Evolutionary conservation across 2,888 invertebrate genomes (phyloP).

Genomic region (Stramonita haemastoma): DNA sequence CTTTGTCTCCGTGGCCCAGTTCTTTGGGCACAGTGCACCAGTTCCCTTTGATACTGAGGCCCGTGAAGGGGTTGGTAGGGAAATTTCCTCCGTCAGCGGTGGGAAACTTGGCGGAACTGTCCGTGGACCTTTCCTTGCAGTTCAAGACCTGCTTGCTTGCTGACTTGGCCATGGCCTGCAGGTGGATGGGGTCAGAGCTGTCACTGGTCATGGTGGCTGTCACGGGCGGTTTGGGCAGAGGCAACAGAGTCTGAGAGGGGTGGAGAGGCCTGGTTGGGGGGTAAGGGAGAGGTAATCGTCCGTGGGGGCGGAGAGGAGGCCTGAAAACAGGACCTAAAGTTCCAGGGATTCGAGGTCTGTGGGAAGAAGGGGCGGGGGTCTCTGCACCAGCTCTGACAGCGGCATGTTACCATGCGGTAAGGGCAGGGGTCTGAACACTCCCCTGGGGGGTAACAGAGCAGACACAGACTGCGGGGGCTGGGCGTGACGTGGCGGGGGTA

Average conservation of each 20-base stretch:
- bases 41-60: constrained; percentile 13
- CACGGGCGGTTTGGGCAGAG: neutral
- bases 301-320: neutral
- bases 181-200: neutral
- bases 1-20: neutral
- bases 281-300: neutral
- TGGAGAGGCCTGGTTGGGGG: neutral
- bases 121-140: neutral
- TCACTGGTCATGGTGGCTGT: neutral
- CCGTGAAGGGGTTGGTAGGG: neutral
- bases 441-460: neutral
- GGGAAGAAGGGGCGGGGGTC: neutral
- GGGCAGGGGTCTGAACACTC: neutral
- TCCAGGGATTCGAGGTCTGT: neutral
- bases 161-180: neutral
- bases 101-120: neutral
- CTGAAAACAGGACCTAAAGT: neutral
- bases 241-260: neutral
- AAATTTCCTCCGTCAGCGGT: neutral
- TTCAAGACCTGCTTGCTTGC: neutral
- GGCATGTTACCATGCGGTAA: neutral
- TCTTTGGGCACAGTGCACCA: constrained; percentile 22
- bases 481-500: neutral
- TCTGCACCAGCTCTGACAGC: neutral
- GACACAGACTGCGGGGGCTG: neutral